Percentiles rank a stretch among this genome's conserved stretches.
Conservation (phyloP, 2,888 invertebrate species). For the Gnatocerus cornutus region DNA sequence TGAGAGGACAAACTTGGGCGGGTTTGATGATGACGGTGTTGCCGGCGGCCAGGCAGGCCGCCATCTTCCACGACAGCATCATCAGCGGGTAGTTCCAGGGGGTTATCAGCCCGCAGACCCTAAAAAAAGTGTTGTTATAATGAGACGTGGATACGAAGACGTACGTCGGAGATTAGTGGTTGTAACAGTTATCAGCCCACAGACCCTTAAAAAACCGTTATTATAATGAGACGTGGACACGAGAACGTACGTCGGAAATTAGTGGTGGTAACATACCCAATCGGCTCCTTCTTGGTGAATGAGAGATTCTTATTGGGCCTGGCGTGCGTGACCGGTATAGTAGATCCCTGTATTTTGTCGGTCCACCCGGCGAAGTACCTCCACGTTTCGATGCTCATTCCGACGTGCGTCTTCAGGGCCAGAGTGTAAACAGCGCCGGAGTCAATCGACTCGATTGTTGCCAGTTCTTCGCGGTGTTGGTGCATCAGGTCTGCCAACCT, state of each 20-base stretch:
- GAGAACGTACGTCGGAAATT: not conserved
- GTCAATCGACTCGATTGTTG: conserved; percentile 94
- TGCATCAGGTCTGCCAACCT: conserved; percentile 97
- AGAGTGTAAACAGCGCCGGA: conserved; percentile 98
- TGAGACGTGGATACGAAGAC: not conserved
- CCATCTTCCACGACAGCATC: conserved; percentile 99
- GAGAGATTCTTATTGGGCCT: conserved; percentile 92
- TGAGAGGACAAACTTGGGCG: conserved; percentile 92
- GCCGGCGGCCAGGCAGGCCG: conserved; percentile 96
- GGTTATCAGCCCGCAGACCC: conserved; percentile 93
- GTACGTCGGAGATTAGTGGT: too few species aligned
- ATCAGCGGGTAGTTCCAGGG: conserved; percentile 99
- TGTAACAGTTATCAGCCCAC: conserved; percentile 79
- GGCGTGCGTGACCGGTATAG: conserved; percentile 94
- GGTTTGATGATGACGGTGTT: conserved; percentile 98
- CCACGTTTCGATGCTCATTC: conserved; percentile 99
- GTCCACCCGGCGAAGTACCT: conserved; percentile 97
- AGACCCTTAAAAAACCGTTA: conserved; percentile 77
- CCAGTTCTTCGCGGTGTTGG: conserved; percentile 93
- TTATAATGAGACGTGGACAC: not conserved
- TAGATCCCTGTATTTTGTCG: conserved; percentile 94
- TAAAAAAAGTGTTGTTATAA: conserved; percentile 62
- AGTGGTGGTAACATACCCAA: conserved; percentile 75
- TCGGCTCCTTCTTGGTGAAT: conserved; percentile 91
- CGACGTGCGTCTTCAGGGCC: conserved; percentile 96